These are phyloP conservation scores for Sebastes steindachneri DNA, from an alignment of 2,797 vertebrate species.

Conservation along the genomic window DNA sequence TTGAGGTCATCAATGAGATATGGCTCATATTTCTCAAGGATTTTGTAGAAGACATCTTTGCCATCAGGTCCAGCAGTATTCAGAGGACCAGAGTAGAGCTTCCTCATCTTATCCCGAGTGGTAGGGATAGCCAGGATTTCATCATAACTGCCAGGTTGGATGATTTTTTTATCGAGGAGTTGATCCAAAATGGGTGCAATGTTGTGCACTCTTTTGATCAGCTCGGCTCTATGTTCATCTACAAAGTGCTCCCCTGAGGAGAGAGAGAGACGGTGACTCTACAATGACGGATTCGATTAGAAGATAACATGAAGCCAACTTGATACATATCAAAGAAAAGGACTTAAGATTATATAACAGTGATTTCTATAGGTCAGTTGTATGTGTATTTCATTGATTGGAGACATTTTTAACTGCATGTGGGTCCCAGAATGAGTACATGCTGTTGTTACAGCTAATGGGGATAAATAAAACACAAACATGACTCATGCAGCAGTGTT, in stretches of 20 bases:
- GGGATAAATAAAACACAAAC: background rate
- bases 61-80: accelerated
- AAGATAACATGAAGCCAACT: background rate
- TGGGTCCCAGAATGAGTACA: background rate
- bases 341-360: background rate
- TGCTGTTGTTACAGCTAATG: background rate
- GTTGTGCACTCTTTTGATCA: conserved; percentile 1
- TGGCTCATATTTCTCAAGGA: background rate
- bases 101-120: conserved; percentile 5
- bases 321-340: background rate
- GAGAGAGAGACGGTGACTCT: background rate
- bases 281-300: background rate
- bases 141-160: conserved; percentile 9
- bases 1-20: conserved; percentile 50
- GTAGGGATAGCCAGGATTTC: background rate
- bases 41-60: conserved; percentile 47
- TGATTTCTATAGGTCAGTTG: background rate
- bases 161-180: background rate
- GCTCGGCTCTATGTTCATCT: background rate
- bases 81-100: background rate
- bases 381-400: background rate
- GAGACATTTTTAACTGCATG: background rate
- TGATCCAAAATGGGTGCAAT: conserved; percentile 51
- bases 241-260: conserved; percentile 49
- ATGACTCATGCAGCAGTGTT: background rate